Conservation (phyloP, 1,140 invertebrate species). For the Mactra quadrangularis region DNA sequence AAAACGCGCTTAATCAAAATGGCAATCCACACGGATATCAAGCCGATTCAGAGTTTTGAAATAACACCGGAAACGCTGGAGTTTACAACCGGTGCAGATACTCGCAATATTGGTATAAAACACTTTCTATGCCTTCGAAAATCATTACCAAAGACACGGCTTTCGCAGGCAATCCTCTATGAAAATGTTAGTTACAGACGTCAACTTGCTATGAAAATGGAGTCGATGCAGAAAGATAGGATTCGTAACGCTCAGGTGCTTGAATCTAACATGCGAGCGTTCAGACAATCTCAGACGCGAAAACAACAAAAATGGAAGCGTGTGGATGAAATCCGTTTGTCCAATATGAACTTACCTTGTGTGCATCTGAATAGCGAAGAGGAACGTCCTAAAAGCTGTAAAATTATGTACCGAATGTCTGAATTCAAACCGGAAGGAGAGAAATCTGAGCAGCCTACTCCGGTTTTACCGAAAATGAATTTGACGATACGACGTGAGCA, state of each 20-base stretch:
- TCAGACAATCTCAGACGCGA: constrained; percentile 50
- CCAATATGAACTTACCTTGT: constrained; percentile 55
- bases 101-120: constrained; percentile 60
- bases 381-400: constrained; percentile 53
- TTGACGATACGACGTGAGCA: constrained; percentile 55
- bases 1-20: constrained; percentile 5
- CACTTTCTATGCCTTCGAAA: constrained; percentile 54
- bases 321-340: constrained; percentile 50
- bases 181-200: constrained; percentile 61
- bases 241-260: constrained; percentile 45
- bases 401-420: constrained; percentile 53
- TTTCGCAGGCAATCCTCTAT: constrained; percentile 60
- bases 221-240: constrained; percentile 54
- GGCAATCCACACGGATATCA: constrained; percentile 46
- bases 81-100: constrained; percentile 58
- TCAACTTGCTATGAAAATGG: constrained; percentile 54
- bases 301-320: constrained; percentile 61
- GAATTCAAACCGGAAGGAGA: constrained; percentile 56
- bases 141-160: constrained; percentile 54
- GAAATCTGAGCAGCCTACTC: constrained; percentile 23
- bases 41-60: constrained; percentile 55
- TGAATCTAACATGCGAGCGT: constrained; percentile 56
- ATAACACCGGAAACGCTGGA: constrained; percentile 54
- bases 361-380: constrained; percentile 43
- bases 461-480: constrained; percentile 56